These are phyloP conservation scores for Craseonycteris thonglongyai DNA, from an alignment of 2,113 vertebrate genomes.

Conservation along the genomic window DNA sequence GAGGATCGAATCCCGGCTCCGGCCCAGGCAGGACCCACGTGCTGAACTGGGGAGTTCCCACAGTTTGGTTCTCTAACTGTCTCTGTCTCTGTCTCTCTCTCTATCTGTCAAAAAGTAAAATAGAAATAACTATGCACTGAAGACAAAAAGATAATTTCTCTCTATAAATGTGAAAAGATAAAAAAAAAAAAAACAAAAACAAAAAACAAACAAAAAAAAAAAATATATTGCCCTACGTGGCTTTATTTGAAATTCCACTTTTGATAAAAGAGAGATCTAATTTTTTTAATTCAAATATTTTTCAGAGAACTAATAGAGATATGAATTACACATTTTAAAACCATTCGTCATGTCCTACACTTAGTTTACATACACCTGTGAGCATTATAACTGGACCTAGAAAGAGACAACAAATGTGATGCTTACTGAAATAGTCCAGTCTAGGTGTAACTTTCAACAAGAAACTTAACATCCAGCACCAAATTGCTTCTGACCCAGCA, in stretches of 20 bases:
- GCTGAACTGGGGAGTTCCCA: no score
- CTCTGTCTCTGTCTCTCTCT: no score
- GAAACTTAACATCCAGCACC: not conserved
- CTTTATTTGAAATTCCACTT: not conserved
- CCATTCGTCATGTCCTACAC: not conserved
- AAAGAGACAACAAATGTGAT: not conserved
- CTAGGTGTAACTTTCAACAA: not conserved
- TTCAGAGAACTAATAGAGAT: not conserved
- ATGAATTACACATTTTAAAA: not conserved
- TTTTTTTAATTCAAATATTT: not conserved
- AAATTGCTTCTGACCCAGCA: not conserved
- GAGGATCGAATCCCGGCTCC: no score
- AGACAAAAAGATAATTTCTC: no score
- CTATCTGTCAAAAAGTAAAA: no score
- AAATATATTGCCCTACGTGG: no score
- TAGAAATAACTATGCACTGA: no score
- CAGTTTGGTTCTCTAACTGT: no score
- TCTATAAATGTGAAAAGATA: no score
- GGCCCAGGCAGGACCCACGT: no score
- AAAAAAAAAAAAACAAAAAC: no score
- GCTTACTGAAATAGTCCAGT: not conserved
- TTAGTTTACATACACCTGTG: not conserved
- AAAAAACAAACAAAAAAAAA: no score
- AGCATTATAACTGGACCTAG: not conserved
- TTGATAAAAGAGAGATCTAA: not conserved